Base-by-base conservation (phyloP, 2,888 invertebrate genomes). In the Oxycera nigricornis region DNA sequence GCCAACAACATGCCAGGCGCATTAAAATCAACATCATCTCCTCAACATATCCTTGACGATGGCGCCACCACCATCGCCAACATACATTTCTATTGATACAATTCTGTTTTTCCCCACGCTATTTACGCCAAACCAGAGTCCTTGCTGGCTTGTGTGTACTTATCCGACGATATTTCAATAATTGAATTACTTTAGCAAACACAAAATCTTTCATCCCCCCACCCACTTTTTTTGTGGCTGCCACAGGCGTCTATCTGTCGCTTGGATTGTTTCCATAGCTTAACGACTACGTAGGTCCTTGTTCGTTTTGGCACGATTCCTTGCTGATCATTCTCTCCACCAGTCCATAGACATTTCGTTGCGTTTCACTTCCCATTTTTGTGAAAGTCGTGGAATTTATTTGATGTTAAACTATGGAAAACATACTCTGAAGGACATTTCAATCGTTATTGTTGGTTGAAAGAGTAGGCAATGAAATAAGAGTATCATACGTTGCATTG, bases 131-230 rank as follows among this genome's bases (percentile, higher is more conserved):
- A 50, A 17, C 50, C 50, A 50, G 14, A 6, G 50, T 50, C 11
- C 35, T n/a, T 50, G 4, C 50, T n/a, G 11, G 50, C 17, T 50
- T 67, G 59, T 14, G 24, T 55, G 17, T 22, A 24, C 55, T 24
- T 30, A 59, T 59, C 59, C 20, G 4, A 9, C 24, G 67, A 46
- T 67, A 65, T 65, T 67, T 46, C 50, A 50, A 68, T 68, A 68
- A 68, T 68, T 52, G 30, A 68, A 68, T 68, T 68, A 68, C 68
- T 46, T 30, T 6, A 68, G 17, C 39, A 68, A 26, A 68, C 30
- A 46, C 39, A 50, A 28, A 68, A 50, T 68, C 28, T 46, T 67
- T 67, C 9, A 24, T 11, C 11, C 11, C 6, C 11, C 6, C 35
- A 11, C 11, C 35, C 35, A 35, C n/a, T 3, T 61, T 9, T 26